phyloP scores from a whole-genome alignment of 2,797 vertebrate genomes.

The Ctenopoma multispine region DNA sequence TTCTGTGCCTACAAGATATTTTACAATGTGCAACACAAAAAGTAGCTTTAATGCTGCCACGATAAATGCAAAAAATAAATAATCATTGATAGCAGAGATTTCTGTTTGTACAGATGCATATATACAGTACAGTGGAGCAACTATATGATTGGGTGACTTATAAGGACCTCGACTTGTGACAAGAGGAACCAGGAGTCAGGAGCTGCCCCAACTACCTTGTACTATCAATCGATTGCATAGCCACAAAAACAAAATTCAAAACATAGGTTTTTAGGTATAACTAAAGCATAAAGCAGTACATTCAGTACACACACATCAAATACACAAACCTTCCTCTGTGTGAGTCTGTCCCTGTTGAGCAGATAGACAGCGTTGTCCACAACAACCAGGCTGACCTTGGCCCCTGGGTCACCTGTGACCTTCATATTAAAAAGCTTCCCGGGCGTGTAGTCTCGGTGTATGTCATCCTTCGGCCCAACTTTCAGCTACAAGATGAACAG shows the following conservation, averaged over 20 bases:
- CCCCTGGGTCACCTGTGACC: constrained; percentile 82
- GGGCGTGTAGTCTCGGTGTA: constrained; percentile 60
- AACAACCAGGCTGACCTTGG: constrained; percentile 84
- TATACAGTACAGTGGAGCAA: no score
- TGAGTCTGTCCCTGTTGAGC: constrained; percentile 83
- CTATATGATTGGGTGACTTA: no score
- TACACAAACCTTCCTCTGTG: constrained; percentile 84
- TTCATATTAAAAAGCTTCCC: constrained; percentile 65
- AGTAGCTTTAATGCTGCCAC: no score
- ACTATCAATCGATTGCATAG: background rate
- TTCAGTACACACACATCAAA: background rate
- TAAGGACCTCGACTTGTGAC: no score
- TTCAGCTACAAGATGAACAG: constrained; percentile 62
- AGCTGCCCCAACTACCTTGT: no score
- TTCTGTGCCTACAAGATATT: background rate
- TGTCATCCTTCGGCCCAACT: constrained; percentile 45
- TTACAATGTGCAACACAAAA: no score
- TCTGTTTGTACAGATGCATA: no score
- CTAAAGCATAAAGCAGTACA: background rate
- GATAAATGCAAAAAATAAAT: no score
- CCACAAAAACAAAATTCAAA: no score
- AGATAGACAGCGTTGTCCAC: constrained; percentile 88
- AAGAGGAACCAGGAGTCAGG: no score
- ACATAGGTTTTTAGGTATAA: background rate
- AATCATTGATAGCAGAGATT: no score